Percentiles rank a stretch among this genome's conserved stretches.
Evolutionary conservation across 2,888 invertebrate genomes (phyloP).

Genomic region (Physocephala rufipes): DNA sequence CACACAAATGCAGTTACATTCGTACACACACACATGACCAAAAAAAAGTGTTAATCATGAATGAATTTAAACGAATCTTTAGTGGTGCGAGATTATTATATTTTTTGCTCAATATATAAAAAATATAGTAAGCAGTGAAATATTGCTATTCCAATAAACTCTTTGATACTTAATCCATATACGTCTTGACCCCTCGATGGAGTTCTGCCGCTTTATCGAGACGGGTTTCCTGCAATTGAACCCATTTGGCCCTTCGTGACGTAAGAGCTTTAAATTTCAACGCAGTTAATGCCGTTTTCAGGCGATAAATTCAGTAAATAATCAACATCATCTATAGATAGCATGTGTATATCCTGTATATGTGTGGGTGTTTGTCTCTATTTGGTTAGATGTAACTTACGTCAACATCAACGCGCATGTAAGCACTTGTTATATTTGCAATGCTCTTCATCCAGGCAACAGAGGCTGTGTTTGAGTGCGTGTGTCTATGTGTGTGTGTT

Average conservation of each 20-base stretch:
- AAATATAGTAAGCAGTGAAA: slow-evolving; percentile 6
- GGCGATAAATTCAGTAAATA: slow-evolving; percentile 33
- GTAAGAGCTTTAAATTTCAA: too few relatives aligned
- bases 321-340: slow-evolving; percentile 29
- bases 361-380: too few relatives aligned
- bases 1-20: neutral
- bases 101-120: too few relatives aligned
- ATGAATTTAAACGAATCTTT: too few relatives aligned
- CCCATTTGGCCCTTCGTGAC: neutral
- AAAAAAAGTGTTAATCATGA: too few relatives aligned
- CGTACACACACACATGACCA: too few relatives aligned
- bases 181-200: neutral
- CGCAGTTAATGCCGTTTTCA: slow-evolving; percentile 19
- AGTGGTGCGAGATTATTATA: too few relatives aligned
- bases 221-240: neutral
- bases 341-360: slow-evolving; percentile 16
- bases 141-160: slow-evolving; percentile 43
- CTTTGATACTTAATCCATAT: slow-evolving; percentile 50
- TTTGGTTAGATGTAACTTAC: slow-evolving; percentile 28
- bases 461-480: neutral
- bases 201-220: too few relatives aligned
- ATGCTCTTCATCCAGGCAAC: too few relatives aligned
- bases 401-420: slow-evolving; percentile 25
- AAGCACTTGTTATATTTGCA: slow-evolving; percentile 8
- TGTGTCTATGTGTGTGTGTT: neutral